A percentile compares a stretch with the other conserved stretches of the same genome.
Conservation (phyloP, 1,140 invertebrate genomes). For the Pseudomyrmex sp. region DNA sequence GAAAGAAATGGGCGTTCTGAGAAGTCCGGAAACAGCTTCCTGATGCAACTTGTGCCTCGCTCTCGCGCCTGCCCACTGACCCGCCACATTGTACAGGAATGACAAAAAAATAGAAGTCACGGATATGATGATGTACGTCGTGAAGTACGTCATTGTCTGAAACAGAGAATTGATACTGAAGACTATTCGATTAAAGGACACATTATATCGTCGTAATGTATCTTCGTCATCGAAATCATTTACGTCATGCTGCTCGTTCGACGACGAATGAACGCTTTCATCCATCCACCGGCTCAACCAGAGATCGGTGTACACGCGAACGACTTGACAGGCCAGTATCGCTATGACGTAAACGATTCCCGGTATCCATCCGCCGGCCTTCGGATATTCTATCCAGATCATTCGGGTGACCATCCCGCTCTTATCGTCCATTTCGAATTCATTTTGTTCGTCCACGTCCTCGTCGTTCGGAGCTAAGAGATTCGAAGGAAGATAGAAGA, state of each 20-base stretch:
- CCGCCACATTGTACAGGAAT: slow-evolving; percentile 81
- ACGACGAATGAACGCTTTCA: not conserved
- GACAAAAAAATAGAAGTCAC: slow-evolving; percentile 86
- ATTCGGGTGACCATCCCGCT: slow-evolving; percentile 79
- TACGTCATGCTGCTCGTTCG: slow-evolving; percentile 33
- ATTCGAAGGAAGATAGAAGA: not conserved
- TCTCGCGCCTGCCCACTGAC: slow-evolving; percentile 87
- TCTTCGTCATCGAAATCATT: not conserved
- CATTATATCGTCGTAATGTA: not conserved
- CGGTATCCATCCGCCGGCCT: slow-evolving; percentile 87
- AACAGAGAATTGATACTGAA: slow-evolving; percentile 60
- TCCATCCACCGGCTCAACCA: slow-evolving; percentile 89
- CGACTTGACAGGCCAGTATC: slow-evolving; percentile 86
- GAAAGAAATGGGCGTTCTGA: slow-evolving; percentile 88
- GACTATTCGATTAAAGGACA: slow-evolving; percentile 6
- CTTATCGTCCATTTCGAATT: slow-evolving; percentile 46
- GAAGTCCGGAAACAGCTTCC: slow-evolving; percentile 87
- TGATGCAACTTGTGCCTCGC: slow-evolving; percentile 88
- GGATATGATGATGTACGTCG: slow-evolving; percentile 86
- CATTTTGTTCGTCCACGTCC: not conserved
- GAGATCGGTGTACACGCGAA: slow-evolving; percentile 87
- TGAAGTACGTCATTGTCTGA: slow-evolving; percentile 86
- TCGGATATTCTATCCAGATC: slow-evolving; percentile 88
- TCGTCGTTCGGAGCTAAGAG: not conserved
- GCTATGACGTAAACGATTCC: slow-evolving; percentile 86